Percentiles rank a stretch among this genome's conserved stretches.
phyloP scores from a whole-genome alignment of 2,888 invertebrate species.

The Sceliomorpha sp. region DNA sequence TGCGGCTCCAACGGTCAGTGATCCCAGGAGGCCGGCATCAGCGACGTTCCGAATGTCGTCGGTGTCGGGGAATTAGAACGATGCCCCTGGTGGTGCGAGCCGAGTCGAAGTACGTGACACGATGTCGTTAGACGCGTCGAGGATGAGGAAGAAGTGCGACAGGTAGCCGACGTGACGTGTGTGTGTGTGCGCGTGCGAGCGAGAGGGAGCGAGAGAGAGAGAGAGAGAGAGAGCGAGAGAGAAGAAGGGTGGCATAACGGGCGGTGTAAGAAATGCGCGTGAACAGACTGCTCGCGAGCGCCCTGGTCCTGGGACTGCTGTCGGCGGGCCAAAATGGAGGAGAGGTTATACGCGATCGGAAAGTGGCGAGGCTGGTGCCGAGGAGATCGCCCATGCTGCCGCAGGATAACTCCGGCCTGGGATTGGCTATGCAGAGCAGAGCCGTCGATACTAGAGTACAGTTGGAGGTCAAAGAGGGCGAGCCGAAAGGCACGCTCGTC shows the following conservation, averaged over 20 bases:
- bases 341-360: conserved; percentile 42
- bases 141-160: conserved; percentile 71
- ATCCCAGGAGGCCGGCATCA: conserved; percentile 57
- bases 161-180: conserved; percentile 75
- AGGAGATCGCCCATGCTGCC: conserved; percentile 75
- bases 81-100: too few species aligned
- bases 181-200: too few species aligned
- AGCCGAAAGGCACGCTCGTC: conserved; percentile 90
- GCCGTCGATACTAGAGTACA: conserved; percentile 93
- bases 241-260: conserved; percentile 23
- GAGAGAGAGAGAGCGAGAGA: too few species aligned
- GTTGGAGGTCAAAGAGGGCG: conserved; percentile 92
- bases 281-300: conserved; percentile 71
- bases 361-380: conserved; percentile 66
- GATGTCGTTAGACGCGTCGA: neutral
- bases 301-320: conserved; percentile 72
- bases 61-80: too few species aligned
- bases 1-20: conserved; percentile 72
- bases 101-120: too few species aligned
- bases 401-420: conserved; percentile 69
- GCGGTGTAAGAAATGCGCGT: conserved; percentile 68
- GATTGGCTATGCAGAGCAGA: conserved; percentile 89
- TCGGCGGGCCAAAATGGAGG: conserved; percentile 66
- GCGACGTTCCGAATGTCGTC: neutral
- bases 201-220: too few species aligned